Evolutionary conservation across 2,888 invertebrate genomes (phyloP).

Genomic region (Sinodicranocentrus sp.): DNA sequence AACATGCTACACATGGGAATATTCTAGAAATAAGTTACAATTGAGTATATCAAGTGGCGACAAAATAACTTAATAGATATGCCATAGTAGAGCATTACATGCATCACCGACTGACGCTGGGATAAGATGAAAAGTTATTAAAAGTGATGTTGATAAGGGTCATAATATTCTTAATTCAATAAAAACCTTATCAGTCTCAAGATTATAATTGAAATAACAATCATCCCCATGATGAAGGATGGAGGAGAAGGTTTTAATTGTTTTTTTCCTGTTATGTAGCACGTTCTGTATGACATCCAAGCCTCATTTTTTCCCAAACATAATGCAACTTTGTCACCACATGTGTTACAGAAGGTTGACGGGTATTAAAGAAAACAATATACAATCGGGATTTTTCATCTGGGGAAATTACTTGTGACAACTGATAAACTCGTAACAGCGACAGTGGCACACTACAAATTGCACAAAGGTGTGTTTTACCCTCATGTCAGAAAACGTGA

Average conservation of each 20-base stretch:
- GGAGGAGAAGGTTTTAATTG: too few species aligned
- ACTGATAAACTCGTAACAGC: conserved; percentile 45
- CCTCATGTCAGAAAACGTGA: too few species aligned
- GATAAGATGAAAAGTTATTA: conserved; percentile 12
- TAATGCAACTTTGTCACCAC: too few species aligned
- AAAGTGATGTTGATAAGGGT: conserved; percentile 24
- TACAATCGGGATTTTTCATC: too few species aligned
- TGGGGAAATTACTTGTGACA: conserved; percentile 36
- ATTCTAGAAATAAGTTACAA: neutral
- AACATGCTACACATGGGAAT: neutral
- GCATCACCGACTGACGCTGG: neutral
- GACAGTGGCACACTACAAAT: neutral
- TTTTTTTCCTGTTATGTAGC: neutral
- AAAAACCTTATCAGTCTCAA: conserved; percentile 6
- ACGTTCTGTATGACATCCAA: neutral
- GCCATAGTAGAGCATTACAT: neutral
- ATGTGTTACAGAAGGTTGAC: too few species aligned
- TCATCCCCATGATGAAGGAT: too few species aligned
- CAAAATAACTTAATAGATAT: neutral
- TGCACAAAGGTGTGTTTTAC: too few species aligned
- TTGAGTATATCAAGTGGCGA: neutral
- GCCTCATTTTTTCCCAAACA: neutral
- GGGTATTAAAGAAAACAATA: too few species aligned
- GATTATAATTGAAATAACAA: conserved; percentile 36
- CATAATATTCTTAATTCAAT: conserved; percentile 15